A percentile compares a stretch with the other conserved stretches of the same genome.
Conservation (phyloP, 2,797 vertebrate species). For the Gadopsis bispinosus region DNA sequence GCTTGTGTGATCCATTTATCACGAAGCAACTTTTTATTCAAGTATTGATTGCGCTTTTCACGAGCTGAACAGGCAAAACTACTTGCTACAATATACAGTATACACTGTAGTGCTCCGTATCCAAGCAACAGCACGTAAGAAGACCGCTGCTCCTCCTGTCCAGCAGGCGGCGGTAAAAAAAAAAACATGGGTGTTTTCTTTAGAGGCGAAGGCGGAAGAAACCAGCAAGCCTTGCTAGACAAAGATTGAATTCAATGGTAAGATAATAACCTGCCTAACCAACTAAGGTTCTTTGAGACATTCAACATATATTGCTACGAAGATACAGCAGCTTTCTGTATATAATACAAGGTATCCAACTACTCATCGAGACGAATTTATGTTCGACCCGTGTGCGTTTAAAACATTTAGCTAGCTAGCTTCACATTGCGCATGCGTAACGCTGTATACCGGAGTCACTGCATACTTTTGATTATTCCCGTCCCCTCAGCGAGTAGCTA, state of each 20-base stretch:
- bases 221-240: not conserved
- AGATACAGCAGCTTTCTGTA: rapidly evolving
- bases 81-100: not conserved
- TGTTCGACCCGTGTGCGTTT: not conserved
- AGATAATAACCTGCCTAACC: not conserved
- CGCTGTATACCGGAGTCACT: rapidly evolving
- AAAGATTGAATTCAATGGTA: conserved; percentile 36
- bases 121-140: conserved; percentile 73
- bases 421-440: conserved; percentile 14
- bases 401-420: not conserved
- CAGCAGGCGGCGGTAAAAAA: conserved; percentile 40
- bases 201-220: conserved; percentile 27
- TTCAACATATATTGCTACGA: rapidly evolving
- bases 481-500: rapidly evolving
- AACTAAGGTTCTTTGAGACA: rapidly evolving
- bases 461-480: not conserved
- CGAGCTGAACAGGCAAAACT: not conserved
- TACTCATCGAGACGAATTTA: not conserved
- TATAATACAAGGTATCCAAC: not conserved
- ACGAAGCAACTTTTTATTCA: not conserved
- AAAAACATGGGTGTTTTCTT: rapidly evolving
- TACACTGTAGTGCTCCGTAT: conserved; percentile 54
- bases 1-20: conserved; percentile 10
- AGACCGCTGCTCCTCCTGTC: conserved; percentile 25
- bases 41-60: not conserved